Evolutionary conservation across 1,140 invertebrate species (phyloP), one percentile per base, ranked within the genome.

Genomic region (Aphis craccivora): DNA sequence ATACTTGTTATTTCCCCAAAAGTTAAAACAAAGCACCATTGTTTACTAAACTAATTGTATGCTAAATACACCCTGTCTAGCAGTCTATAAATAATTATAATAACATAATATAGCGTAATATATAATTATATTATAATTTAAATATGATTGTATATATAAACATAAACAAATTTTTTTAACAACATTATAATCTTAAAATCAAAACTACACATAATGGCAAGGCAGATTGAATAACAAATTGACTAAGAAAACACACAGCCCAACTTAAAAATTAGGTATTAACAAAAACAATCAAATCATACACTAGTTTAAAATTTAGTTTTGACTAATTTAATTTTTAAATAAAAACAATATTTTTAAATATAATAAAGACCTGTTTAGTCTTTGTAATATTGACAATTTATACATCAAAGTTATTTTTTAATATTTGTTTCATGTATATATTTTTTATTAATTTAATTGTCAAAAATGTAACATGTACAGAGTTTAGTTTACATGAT

Each of bases 211-310:
- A 92, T 92, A 92, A 92, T 92, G 91, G 91, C 91, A 92, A 92
- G 91, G 67, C 91, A 92, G 30, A 92, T 83, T 92, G 40, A 92
- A 92, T 84, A 92, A 92, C 91, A 92, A 92, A 92, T 92, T 92
- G 91, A 92, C 91, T 92, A 92, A 92, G 91, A 92, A 92, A 92
- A 92, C 91, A 84, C 91, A 92, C 91, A 92, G 91, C 91, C 91
- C 91, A 37, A 92, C 76, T 92, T 92, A 92, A 84, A 91, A 92
- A 92, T 84, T 92, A 92, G 90, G 76, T 92, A 92, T 92, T 40
- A 92, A 92, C 91, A 92, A 92, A 92, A 92, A 91, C 90, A 48
- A 91, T 45, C 35, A 91, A 67, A 84, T 40, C 22, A 37, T 76
- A 91, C 45, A 92, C 25, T 91, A 81, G 30, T 48, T 45, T 76